These are phyloP conservation scores for Daubentonia madagascariensis DNA, from an alignment of 2,113 vertebrate species.

Conservation along the genomic window DNA sequence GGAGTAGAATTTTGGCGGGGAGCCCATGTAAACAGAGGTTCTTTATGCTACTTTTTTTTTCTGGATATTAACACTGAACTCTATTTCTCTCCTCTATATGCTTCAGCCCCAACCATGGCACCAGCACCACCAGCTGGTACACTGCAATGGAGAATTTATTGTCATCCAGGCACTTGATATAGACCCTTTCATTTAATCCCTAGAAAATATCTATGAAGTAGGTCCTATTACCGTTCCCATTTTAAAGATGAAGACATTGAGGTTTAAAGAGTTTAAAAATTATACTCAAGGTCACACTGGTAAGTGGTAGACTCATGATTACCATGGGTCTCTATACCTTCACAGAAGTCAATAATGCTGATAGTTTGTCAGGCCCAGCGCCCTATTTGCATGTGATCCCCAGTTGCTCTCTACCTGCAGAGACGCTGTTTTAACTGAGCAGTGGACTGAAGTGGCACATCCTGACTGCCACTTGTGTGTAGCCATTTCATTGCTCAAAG, in stretches of 20 bases:
- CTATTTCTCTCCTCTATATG: background rate
- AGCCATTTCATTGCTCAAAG: background rate
- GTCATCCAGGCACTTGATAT: background rate
- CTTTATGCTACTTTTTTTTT: background rate
- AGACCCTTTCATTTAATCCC: background rate
- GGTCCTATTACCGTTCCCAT: background rate
- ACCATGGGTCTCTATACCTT: background rate
- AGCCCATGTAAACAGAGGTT: background rate
- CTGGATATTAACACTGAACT: background rate
- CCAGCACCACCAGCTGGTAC: background rate
- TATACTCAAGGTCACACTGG: background rate
- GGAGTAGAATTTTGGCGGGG: background rate
- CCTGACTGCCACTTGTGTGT: background rate
- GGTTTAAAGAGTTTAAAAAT: background rate
- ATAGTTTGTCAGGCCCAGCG: too few relatives aligned
- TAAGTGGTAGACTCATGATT: background rate
- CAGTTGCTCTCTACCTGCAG: background rate
- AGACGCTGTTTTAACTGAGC: background rate
- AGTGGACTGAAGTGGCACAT: background rate
- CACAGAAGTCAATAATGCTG: background rate
- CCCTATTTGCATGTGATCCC: background rate
- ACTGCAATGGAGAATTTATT: background rate
- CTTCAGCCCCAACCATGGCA: background rate
- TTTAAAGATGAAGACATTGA: constrained; percentile 13
- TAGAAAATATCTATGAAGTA: background rate